A percentile compares a stretch with the other conserved stretches of the same genome.
Conservation (phyloP, 2,113 vertebrate species). For the Ameiurus melas region DNA sequence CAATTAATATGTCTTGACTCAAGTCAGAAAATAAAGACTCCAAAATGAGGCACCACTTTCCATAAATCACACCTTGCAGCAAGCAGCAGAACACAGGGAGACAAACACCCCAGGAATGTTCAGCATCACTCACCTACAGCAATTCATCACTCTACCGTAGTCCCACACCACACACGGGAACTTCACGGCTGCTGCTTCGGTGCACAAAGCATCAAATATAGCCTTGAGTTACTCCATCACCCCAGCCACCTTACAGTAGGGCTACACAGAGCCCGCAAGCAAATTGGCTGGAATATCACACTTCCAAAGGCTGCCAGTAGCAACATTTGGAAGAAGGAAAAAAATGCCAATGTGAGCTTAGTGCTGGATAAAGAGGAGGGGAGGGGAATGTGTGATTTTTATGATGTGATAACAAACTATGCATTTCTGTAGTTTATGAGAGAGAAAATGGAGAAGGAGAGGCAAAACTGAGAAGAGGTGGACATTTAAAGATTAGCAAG, state of each 20-base stretch:
- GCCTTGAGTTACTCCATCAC: not conserved
- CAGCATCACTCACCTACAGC: slow-evolving; percentile 74
- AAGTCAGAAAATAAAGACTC: not conserved
- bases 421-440: not conserved
- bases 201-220: slow-evolving; percentile 28
- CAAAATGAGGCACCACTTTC: not conserved
- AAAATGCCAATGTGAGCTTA: slow-evolving; percentile 63
- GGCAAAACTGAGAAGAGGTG: slow-evolving; percentile 26
- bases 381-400: slow-evolving; percentile 61
- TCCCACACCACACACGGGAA: slow-evolving; percentile 38
- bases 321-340: slow-evolving; percentile 45
- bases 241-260: slow-evolving; percentile 12
- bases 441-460: slow-evolving; percentile 56
- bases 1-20: not conserved
- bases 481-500: not conserved
- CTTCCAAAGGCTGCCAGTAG: slow-evolving; percentile 53
- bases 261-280: slow-evolving; percentile 4
- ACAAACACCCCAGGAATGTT: not conserved
- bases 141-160: slow-evolving; percentile 73
- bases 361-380: slow-evolving; percentile 66
- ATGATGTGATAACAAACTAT: slow-evolving; percentile 17
- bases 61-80: not conserved
- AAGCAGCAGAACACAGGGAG: slow-evolving; percentile 13
- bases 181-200: slow-evolving; percentile 12
- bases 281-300: slow-evolving; percentile 44